Conservation (phyloP, 1,140 invertebrate species). For the Cyclargus thomasi region DNA sequence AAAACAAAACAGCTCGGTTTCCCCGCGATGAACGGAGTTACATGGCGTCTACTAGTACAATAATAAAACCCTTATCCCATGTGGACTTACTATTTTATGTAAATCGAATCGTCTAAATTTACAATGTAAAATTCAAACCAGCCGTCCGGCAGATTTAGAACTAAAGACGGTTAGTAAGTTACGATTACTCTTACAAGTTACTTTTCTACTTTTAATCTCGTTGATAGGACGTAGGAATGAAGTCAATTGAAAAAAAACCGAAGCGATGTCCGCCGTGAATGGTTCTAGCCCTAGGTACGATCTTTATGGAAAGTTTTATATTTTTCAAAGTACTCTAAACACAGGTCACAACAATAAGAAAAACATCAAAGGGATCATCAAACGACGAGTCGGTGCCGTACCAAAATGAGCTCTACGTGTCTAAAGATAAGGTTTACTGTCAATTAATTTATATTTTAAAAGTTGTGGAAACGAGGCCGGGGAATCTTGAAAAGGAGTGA, state of each 20-base stretch:
- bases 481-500: background rate
- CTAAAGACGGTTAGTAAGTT: background rate
- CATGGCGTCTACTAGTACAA: no score
- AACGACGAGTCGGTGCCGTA: background rate
- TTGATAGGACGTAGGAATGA: no score
- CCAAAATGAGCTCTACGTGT: background rate
- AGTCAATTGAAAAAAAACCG: no score
- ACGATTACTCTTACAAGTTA: background rate
- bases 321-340: background rate
- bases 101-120: constrained; percentile 40
- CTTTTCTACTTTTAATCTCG: background rate
- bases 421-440: background rate
- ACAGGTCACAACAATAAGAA: background rate
- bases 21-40: no score
- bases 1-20: no score
- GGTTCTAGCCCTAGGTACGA: background rate
- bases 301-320: background rate
- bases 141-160: background rate
- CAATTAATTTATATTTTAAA: background rate
- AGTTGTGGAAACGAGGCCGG: background rate
- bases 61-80: no score
- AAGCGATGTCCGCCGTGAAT: no score
- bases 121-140: background rate
- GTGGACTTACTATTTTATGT: constrained; percentile 52
- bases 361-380: constrained; percentile 6